Evolutionary conservation across 2,113 vertebrate genomes (phyloP).

Genomic region (Pantherophis guttatus): DNA sequence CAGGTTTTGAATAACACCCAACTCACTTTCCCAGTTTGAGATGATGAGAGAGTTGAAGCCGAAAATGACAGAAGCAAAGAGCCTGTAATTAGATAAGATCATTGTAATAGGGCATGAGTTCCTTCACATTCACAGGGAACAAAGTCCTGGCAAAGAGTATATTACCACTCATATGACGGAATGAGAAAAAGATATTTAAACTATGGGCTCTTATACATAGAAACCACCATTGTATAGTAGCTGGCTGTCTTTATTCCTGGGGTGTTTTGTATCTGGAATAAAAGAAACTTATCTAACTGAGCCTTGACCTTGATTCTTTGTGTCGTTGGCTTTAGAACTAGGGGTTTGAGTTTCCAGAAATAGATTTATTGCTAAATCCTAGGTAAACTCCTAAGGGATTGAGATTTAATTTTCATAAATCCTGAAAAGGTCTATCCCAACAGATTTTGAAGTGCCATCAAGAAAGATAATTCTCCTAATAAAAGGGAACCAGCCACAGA

Average conservation of each 20-base stretch:
- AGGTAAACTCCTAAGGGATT: not conserved
- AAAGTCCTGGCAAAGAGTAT: not conserved
- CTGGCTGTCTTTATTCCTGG: not conserved
- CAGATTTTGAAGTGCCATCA: not conserved
- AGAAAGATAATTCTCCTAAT: not conserved
- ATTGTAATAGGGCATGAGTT: not conserved
- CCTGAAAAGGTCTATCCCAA: not conserved
- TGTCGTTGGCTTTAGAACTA: not conserved
- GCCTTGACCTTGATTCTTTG: not conserved
- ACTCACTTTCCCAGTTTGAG: not conserved
- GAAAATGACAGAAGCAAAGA: not conserved
- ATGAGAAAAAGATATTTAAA: not conserved
- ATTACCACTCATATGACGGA: not conserved
- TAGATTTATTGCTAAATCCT: not conserved
- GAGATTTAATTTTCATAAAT: not conserved
- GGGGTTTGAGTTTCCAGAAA: not conserved
- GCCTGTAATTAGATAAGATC: not conserved
- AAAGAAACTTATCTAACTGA: not conserved
- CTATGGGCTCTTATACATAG: not conserved
- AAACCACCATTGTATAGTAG: not conserved
- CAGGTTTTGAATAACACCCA: not conserved
- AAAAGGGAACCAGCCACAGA: not conserved
- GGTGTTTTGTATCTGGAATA: not conserved
- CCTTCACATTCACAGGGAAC: not conserved
- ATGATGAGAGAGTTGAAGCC: not conserved